These are phyloP conservation scores for Orchesella flavescens DNA, from an alignment of 2,888 invertebrate genomes.

Conservation along the genomic window DNA sequence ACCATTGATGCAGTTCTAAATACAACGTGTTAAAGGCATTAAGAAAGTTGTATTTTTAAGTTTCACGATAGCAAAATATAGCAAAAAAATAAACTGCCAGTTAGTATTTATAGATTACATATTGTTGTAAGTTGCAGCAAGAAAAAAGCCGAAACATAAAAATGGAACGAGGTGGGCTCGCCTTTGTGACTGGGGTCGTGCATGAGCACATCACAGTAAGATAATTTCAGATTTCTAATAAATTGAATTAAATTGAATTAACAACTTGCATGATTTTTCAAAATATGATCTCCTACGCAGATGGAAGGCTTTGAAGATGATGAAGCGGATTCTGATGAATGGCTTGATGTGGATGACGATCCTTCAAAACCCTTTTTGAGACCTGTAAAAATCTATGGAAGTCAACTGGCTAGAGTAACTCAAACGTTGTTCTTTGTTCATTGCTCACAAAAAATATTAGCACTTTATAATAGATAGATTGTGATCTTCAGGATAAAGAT, in stretches of 20 bases:
- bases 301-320: conserved; percentile 19
- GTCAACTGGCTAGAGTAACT: conserved; percentile 31
- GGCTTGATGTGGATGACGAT: conserved; percentile 23
- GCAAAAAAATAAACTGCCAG: too few relatives aligned
- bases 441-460: neutral
- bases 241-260: neutral
- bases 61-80: too few relatives aligned
- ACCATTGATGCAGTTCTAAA: too few relatives aligned
- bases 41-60: too few relatives aligned
- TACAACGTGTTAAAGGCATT: too few relatives aligned
- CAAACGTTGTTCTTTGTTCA: neutral
- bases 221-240: neutral
- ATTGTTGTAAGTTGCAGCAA: too few relatives aligned
- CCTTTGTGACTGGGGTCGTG: conserved; percentile 52
- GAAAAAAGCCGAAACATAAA: neutral
- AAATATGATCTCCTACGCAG: neutral
- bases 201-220: conserved; percentile 36
- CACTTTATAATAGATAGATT: neutral
- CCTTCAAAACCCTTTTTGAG: conserved; percentile 50
- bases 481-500: conserved; percentile 44
- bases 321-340: conserved; percentile 11
- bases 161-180: conserved; percentile 48
- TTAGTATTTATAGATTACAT: too few relatives aligned
- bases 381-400: conserved; percentile 45
- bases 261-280: too few relatives aligned